These are phyloP conservation scores for Apoda limacodes DNA, from an alignment of 2,888 invertebrate species.

Conservation along the genomic window DNA sequence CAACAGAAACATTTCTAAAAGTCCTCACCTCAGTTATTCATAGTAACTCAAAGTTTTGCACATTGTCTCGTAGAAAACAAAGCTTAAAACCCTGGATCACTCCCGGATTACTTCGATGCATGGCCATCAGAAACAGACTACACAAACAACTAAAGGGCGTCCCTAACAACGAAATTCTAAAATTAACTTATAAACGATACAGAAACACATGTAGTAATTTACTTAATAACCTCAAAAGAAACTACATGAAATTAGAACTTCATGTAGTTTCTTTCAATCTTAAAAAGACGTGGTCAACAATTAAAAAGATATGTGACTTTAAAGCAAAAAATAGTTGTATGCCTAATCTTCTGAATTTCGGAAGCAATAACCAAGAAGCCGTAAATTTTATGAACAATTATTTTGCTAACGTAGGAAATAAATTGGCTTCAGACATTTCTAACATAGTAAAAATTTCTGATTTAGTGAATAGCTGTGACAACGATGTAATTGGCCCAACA, in stretches of 20 bases:
- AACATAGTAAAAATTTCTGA: too few species aligned
- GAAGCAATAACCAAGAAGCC: too few species aligned
- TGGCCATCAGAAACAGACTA: constrained; percentile 1
- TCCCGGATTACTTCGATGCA: constrained; percentile 3
- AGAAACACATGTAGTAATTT: constrained; percentile 15
- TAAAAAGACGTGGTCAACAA: background rate
- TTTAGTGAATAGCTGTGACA: too few species aligned
- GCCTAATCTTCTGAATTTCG: too few species aligned
- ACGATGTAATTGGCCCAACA: too few species aligned
- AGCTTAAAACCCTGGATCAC: constrained; percentile 8
- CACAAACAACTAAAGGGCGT: background rate
- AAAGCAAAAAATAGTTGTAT: too few species aligned
- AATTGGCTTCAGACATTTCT: too few species aligned
- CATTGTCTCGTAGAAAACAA: background rate
- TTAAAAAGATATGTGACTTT: constrained; percentile 1
- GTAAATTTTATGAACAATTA: too few species aligned
- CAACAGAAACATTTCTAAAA: too few species aligned
- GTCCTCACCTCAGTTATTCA: too few species aligned
- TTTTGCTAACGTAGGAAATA: too few species aligned
- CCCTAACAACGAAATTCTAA: constrained; percentile 3
- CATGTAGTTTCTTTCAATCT: background rate
- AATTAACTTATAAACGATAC: constrained; percentile 6
- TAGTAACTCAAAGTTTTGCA: too few species aligned
- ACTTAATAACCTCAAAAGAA: constrained; percentile 14
- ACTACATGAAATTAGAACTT: constrained; percentile 1